These are phyloP conservation scores for Pluvianellus socialis DNA, from an alignment of 2,113 vertebrate genomes.

Conservation along the genomic window DNA sequence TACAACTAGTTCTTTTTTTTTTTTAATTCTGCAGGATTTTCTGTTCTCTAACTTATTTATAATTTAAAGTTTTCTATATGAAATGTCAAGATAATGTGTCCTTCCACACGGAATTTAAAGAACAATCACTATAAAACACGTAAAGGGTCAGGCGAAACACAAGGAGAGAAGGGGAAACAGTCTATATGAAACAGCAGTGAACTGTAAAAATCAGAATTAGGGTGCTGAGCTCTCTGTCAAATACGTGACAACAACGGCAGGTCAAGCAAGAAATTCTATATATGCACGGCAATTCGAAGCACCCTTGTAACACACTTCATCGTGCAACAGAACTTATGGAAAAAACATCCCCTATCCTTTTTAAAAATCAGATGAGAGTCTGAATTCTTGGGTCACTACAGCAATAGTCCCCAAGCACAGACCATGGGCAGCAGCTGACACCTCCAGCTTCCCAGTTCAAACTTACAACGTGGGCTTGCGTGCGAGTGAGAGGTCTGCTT, in stretches of 20 bases:
- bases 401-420: background rate
- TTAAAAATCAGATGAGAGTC: background rate
- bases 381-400: background rate
- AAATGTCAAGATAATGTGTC: background rate
- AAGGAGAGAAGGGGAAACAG: background rate
- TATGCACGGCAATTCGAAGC: background rate
- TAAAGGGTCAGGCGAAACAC: background rate
- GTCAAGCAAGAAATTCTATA: background rate
- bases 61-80: background rate
- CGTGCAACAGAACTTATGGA: background rate
- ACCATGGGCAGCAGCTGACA: accelerated
- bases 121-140: background rate
- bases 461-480: no score
- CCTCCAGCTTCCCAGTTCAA: background rate
- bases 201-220: background rate
- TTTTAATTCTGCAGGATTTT: background rate
- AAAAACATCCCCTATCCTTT: accelerated
- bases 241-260: background rate
- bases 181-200: background rate
- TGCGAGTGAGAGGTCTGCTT: accelerated
- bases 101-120: background rate
- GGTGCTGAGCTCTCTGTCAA: background rate
- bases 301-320: no score
- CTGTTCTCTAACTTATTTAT: background rate
- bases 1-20: background rate